Base-by-base conservation (phyloP, 2,113 vertebrate genomes). In the Merops nubicus region DNA sequence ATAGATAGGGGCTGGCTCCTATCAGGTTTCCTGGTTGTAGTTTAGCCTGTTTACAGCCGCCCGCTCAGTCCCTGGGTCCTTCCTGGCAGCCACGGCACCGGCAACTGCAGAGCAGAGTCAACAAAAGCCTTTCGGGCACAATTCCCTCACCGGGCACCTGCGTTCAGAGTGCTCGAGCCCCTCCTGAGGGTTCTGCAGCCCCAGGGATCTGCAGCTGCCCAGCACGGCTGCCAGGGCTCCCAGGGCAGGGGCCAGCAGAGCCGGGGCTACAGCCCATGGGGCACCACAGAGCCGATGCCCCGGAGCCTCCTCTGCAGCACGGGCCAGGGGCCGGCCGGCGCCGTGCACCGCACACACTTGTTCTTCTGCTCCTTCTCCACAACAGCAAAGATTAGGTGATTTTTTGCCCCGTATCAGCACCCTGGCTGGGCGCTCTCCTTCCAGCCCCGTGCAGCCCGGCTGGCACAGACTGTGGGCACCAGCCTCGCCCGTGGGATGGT, bases 321-420 rank as follows among this genome's bases (percentile, higher is more conserved):
- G 5, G 21, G 5, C 5, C 48, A 3, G 5, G 2, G 5, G 3
- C 1, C 10, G 1, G 12, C 3, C 20, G 1, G 69, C 76, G 23
- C 6, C 56, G 0, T 5, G n/a, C 76, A 8, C 87, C 2, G 1
- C 63, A 9, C 12, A 3, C 2, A 0, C 50, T 40, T 3, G 5
- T 12, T 13, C 0, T 2, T 33, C 31, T 7, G 50, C 8, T 6
- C 11, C 14, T 47, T 34, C 65, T 33, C 7, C 29, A 2, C 2
- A 12, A 6, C 21, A 25, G n/a, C 77, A 68, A 34, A 2, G 3
- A 0, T 1, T 15, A 25, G 67, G 63, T 9, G 4, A 26, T 7
- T 38, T 73, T 34, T 84, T 26, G 51, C 59, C 25, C 16, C 1
- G 40, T 21, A n/a, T 4, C 4, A 0, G 50, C 0, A 2, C 16